A percentile compares a stretch with the other conserved stretches of the same genome.
These are phyloP conservation scores for Leucoptera coffeella DNA, from an alignment of 2,888 invertebrate genomes.

Conservation along the genomic window DNA sequence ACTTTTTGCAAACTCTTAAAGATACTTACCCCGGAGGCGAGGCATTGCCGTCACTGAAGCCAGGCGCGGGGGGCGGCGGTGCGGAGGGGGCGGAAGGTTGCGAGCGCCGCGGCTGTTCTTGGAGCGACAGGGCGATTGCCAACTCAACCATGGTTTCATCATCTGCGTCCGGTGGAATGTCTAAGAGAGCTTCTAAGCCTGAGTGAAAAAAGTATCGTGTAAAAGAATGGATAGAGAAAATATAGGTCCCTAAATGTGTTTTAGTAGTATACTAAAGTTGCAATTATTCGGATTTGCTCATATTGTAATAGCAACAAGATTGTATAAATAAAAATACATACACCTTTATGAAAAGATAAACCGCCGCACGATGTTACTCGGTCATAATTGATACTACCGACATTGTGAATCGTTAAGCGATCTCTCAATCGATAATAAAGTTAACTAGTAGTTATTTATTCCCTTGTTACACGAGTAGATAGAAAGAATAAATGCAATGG, in stretches of 20 bases:
- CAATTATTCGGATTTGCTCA: no score
- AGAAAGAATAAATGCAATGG: no score
- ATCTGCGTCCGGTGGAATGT: constrained; percentile 90
- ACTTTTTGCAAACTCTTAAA: background rate
- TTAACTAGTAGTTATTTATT: no score
- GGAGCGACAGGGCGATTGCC: constrained; percentile 90
- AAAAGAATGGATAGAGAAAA: background rate
- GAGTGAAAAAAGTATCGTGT: background rate
- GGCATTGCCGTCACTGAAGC: constrained; percentile 73
- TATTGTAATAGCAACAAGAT: no score
- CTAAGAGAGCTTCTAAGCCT: constrained; percentile 74
- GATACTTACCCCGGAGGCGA: constrained; percentile 58
- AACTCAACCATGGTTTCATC: constrained; percentile 96
- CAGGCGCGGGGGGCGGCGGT: constrained; percentile 14
- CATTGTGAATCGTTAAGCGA: no score
- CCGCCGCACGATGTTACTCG: background rate
- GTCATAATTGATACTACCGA: no score
- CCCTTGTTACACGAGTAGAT: no score
- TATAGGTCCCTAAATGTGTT: no score
- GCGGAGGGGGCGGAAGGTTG: constrained; percentile 22
- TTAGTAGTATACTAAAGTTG: no score
- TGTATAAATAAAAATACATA: no score
- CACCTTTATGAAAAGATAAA: no score
- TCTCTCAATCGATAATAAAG: no score
- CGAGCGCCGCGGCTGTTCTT: constrained; percentile 63